Evolutionary conservation across 1,140 invertebrate species (phyloP), one percentile per base, ranked within the genome.

Genomic region (Charaxes varanes): DNA sequence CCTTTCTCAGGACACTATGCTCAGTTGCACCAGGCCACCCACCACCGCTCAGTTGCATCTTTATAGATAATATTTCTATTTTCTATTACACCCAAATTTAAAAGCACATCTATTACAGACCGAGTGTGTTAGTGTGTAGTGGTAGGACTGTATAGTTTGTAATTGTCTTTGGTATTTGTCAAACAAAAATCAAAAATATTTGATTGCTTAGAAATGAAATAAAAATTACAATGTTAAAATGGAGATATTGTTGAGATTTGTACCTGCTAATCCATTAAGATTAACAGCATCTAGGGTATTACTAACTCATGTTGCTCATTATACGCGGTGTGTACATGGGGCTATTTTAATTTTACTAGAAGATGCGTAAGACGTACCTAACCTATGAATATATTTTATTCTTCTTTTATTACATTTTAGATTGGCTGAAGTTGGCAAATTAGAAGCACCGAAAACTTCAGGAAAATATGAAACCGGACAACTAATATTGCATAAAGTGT

Each of bases 381-480:
- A 80, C 70, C 70, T 77, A 52, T 47, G 33, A 49, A 32, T 42
- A 36, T 35, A 45, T 40, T 36, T 17, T 35, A 36, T 19, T 49
- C 45, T 52, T 42, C 53, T 32, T 13, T 11, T 28, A 18, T 38
- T 28, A 24, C 16, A 32, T 37, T 74, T 62, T 36, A 88, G 87
- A 69, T 83, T 88, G 36, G 87, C 87, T 13, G 87, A 88, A 64
- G 87, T 88, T 23, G 87, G 87, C 8, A 87, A 87, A 43, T 70
- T 88, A 43, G 93, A 96, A 82, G 83, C 89, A 27, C 93, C 94
- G 21, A 96, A 96, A 86, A 74, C 91, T 23, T 88, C 93, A 48
- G 94, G 94, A 21, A 94, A 96, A 85, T 98, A 98, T 87, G 93
- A 96, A 62, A 97, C 96, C 6, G 96, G 97, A 16, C 97, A 98